These are phyloP conservation scores for Sylvilagus bachmani DNA, from an alignment of 2,113 vertebrate species.

Conservation along the genomic window DNA sequence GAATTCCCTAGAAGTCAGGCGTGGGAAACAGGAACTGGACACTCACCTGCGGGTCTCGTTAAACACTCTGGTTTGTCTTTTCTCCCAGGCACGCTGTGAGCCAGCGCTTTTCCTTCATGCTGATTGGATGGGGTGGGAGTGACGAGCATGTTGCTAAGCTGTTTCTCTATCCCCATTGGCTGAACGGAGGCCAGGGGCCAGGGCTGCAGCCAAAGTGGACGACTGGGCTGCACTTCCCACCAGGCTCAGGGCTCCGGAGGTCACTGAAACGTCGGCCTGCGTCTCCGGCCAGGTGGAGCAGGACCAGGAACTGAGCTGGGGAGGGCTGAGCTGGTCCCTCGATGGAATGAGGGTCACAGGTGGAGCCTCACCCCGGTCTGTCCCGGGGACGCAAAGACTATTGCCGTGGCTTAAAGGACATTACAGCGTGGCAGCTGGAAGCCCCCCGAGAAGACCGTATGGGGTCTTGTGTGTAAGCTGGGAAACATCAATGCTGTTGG, in stretches of 20 bases:
- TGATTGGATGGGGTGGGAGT: neutral
- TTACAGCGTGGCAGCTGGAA: neutral
- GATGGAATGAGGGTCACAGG: no score
- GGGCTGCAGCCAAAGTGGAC: neutral
- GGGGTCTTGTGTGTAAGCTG: no score
- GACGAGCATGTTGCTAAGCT: neutral
- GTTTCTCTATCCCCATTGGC: conserved; percentile 23
- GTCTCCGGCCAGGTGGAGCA: neutral
- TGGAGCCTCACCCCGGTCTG: no score
- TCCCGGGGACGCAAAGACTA: neutral
- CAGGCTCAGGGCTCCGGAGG: neutral
- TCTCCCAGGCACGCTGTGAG: neutral
- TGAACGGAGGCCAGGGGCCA: neutral
- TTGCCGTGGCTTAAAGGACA: neutral
- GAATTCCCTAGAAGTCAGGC: conserved; percentile 9
- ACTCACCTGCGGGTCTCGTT: conserved; percentile 20
- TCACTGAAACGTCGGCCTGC: neutral
- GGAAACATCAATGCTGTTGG: neutral
- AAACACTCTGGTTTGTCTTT: neutral
- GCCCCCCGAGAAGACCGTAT: neutral
- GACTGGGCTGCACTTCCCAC: neutral
- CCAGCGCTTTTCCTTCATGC: neutral
- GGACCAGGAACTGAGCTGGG: neutral
- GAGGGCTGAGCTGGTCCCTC: neutral
- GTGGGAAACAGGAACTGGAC: conserved; percentile 33